A percentile compares a stretch with the other conserved stretches of the same genome.
Evolutionary conservation across 2,888 invertebrate species (phyloP).

Genomic region (Aphodius granarius): DNA sequence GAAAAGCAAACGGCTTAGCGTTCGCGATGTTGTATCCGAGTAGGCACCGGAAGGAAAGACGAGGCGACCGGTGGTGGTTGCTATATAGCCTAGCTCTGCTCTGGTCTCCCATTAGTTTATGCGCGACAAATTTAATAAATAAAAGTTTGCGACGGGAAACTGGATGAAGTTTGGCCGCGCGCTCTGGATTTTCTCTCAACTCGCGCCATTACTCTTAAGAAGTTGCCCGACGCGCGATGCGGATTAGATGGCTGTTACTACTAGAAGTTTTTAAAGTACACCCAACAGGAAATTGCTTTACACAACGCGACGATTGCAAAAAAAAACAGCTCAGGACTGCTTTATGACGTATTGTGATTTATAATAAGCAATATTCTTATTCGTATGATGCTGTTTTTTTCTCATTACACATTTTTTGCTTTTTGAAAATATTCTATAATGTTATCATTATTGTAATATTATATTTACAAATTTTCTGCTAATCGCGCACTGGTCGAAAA

Average conservation of each 20-base stretch:
- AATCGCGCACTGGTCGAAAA: too few species aligned
- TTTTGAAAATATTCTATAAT: too few species aligned
- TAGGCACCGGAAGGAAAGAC: neutral
- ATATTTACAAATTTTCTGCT: too few species aligned
- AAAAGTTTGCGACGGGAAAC: constrained; percentile 40
- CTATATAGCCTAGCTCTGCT: neutral
- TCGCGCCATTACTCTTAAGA: neutral
- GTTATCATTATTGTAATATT: too few species aligned
- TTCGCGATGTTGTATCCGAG: neutral
- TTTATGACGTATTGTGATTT: too few species aligned
- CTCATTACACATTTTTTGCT: too few species aligned
- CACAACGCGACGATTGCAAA: neutral
- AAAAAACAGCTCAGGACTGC: too few species aligned
- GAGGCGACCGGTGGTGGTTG: neutral
- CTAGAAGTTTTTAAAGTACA: neutral
- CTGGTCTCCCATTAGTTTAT: constrained; percentile 29
- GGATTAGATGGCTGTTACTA: neutral
- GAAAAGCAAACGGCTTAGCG: neutral
- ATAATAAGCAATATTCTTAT: too few species aligned
- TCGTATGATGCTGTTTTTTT: too few species aligned
- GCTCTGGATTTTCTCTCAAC: neutral
- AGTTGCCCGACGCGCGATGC: neutral
- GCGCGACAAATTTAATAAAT: constrained; percentile 40
- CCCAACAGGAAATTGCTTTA: neutral
- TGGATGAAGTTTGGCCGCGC: constrained; percentile 30